Evolutionary conservation across 2,888 invertebrate genomes (phyloP), one percentile per base, ranked within the genome.

Genomic region (Emmelina monodactyla): DNA sequence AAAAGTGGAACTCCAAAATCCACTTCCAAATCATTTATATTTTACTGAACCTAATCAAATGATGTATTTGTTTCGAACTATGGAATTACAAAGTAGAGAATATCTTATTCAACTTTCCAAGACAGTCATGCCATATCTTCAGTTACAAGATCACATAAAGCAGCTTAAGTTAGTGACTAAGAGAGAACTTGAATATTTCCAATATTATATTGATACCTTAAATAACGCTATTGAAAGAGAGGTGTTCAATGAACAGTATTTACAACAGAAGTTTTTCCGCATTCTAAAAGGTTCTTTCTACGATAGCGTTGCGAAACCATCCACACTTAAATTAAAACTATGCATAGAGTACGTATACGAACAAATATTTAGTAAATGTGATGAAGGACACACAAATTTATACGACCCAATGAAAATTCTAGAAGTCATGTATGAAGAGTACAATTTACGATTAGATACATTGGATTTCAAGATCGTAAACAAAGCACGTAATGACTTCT

Each of bases 321-420:
- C 43, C 37, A 71, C 65, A 12, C 51, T 79, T 16, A 76, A 75
- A 46, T 47, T 79, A 25, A 71, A 69, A 58, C 76, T 78, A 39
- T 79, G 79, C 47, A 63, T 79, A 22, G 79, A 79, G 51, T 79
- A 67, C 40, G 79, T 79, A 14, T 79, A 78, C 38, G 75, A 78
- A 52, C 63, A 76, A 58, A 50, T 79, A 25, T 67, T 73, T 43
- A 78, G 79, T 1, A 76, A 76, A 45, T 72, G 73, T 46, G 78
- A 79, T 47, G 79, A 79, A 50, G 78, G 75, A 2, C 79, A 79
- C 47, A 58, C 66, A 43, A 66, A 53, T 45, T 43, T 79, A 34
- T 58, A 62, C 32, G 79, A 78, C 43, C 76, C 78, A 12, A 72
- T 79, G 68, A 79, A 73, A 56, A 66, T 78, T 39, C 55, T 79